phyloP scores from a whole-genome alignment of 2,888 invertebrate species.

The Cryptophagus acutangulus region DNA sequence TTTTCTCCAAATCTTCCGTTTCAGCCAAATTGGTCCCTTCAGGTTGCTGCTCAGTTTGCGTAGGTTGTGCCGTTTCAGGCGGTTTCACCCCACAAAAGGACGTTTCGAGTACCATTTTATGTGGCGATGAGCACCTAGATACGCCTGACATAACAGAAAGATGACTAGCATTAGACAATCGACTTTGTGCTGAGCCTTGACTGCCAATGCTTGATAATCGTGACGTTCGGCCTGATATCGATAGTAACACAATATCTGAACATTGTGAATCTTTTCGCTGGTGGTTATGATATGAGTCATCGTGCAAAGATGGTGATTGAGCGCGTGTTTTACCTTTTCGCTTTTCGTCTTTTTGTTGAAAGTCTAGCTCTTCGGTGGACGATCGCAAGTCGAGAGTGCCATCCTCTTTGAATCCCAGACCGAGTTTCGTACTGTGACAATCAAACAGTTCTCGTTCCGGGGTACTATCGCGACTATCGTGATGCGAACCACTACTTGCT shows the following conservation, averaged over 20 bases:
- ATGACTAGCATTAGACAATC: constrained; percentile 53
- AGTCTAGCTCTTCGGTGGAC: constrained; percentile 83
- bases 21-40: constrained; percentile 39
- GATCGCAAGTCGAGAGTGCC: constrained; percentile 80
- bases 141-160: constrained; percentile 54
- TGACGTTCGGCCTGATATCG: constrained; percentile 74
- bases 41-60: neutral
- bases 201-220: constrained; percentile 78
- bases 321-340: constrained; percentile 39
- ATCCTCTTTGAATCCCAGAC: constrained; percentile 52
- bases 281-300: constrained; percentile 30
- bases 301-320: constrained; percentile 38
- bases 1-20: constrained; percentile 53
- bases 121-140: constrained; percentile 81
- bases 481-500: constrained; percentile 83
- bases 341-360: constrained; percentile 40
- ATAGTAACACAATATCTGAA: constrained; percentile 71
- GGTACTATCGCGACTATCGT: constrained; percentile 78
- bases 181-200: constrained; percentile 55
- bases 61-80: constrained; percentile 17
- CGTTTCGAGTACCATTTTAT: constrained; percentile 83
- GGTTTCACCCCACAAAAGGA: constrained; percentile 86
- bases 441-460: constrained; percentile 71
- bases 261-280: constrained; percentile 54
- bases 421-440: constrained; percentile 41